Evolutionary conservation across 2,113 vertebrate species (phyloP), one percentile per base, ranked within the genome.

Genomic region (Sporophila hypoxantha): DNA sequence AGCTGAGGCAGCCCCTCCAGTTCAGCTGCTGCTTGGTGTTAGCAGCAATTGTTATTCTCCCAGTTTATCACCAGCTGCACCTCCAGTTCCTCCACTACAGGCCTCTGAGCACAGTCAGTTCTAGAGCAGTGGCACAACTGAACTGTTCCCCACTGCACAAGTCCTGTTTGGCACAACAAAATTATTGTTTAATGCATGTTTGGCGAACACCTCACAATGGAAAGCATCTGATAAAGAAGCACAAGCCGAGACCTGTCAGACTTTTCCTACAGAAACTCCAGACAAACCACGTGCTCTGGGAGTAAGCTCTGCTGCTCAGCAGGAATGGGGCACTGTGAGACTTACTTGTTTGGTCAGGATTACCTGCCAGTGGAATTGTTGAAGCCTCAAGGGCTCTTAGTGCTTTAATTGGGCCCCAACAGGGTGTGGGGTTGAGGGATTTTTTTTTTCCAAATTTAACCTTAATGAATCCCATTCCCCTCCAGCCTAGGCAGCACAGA

Each of bases 201-300:
- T 94, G 88, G 85, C 44, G 29, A 71, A 55, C 3, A 2, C 37
- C 49, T 60, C 61, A 6, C 1, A 5, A 65, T 80, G 71, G 71
- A 78, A 80, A 74, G 46, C 52, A 71, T 80, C 90, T 77, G 91
- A 92, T 97, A 94, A 91, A 91, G 52, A 42, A 76, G 87, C 79
- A 44, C 90, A 94, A 93, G 88, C 88, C 80, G 71, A 56, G 86
- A 77, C 93, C 84, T 90, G 92, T 89, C 50, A 70, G 32, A 19
- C 47, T 59, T 82, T 77, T 89, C 56, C 84, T 79, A 3, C 60
- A 88, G 87, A 85, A 92, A 46, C 87, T 82, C 74, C 55, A 6
- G 30, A 32, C n/a, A 34, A 76, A 57, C 70, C 59, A 85, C 17
- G 6, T 87, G 88, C 53, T 90, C 41, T n/a, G n/a, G 66, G 67